Conservation (phyloP, 2,888 invertebrate genomes). For the Synergus itoensis region DNA sequence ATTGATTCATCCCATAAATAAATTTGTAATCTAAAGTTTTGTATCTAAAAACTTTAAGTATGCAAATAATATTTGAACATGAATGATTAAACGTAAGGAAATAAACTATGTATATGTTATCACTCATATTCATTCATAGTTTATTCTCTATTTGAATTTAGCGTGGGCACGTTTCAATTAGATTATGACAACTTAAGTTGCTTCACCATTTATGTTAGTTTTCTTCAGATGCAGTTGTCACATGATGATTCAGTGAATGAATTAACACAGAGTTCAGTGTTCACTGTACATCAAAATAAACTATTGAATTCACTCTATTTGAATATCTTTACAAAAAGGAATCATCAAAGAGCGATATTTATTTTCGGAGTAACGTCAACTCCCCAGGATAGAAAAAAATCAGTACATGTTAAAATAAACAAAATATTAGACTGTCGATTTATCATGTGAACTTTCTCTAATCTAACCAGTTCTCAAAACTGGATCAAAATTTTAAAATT, state of each 20-base stretch:
- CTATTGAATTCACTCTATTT: too few relatives aligned
- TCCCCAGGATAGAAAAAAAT: too few relatives aligned
- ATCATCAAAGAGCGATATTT: too few relatives aligned
- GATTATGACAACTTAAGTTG: not conserved
- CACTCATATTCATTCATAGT: not conserved
- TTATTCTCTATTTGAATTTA: not conserved
- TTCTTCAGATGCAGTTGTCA: not conserved
- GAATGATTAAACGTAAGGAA: not conserved
- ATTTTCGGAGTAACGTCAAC: too few relatives aligned
- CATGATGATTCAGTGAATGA: not conserved
- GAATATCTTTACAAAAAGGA: too few relatives aligned
- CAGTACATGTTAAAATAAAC: not conserved
- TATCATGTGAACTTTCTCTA: not conserved
- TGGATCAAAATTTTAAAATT: not conserved
- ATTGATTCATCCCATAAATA: not conserved
- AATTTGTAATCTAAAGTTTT: not conserved
- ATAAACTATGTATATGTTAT: not conserved
- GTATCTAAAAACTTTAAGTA: not conserved
- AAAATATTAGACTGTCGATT: not conserved
- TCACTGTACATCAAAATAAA: not conserved
- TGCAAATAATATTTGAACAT: not conserved
- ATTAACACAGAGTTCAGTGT: not conserved
- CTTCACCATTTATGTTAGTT: not conserved
- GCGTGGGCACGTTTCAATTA: slow-evolving; percentile 14
- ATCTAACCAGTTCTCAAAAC: not conserved